Evolutionary conservation across 2,888 invertebrate genomes (phyloP).

Genomic region (Palloptera scutellata): DNA sequence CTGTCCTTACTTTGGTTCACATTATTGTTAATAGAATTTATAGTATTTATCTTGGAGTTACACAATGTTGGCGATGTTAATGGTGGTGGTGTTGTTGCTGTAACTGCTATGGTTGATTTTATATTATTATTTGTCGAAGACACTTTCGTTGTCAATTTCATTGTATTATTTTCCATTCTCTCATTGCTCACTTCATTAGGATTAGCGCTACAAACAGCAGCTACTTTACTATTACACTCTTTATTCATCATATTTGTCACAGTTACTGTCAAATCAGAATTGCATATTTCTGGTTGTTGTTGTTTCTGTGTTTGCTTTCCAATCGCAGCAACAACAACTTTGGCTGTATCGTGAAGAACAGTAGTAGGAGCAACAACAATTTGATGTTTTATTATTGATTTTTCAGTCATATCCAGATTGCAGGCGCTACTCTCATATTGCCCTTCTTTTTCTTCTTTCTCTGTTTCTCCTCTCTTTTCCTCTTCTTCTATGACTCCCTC

Average conservation of each 20-base stretch:
- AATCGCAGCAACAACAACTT: conserved; percentile 9
- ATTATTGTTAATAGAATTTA: too few species aligned
- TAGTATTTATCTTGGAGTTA: too few species aligned
- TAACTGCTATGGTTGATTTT: conserved; percentile 5
- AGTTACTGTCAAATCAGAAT: background rate
- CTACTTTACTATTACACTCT: too few species aligned
- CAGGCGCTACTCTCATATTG: background rate
- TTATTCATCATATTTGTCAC: background rate
- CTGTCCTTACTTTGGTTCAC: too few species aligned
- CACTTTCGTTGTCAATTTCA: background rate
- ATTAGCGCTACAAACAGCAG: too few species aligned
- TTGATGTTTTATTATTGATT: too few species aligned
- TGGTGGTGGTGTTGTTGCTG: conserved; percentile 12
- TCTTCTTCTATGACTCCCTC: too few species aligned
- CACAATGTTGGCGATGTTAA: conserved; percentile 12
- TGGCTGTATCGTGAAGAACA: conserved; percentile 5
- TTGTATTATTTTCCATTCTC: conserved; percentile 4
- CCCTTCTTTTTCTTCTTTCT: background rate
- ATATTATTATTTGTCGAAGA: conserved; percentile 8
- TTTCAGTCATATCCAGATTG: too few species aligned
- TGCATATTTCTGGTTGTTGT: background rate
- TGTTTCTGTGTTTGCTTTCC: background rate
- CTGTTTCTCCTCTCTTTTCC: too few species aligned
- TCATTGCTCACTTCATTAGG: background rate
- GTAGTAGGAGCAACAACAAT: too few species aligned